Percentiles rank a stretch among this genome's conserved stretches.
phyloP scores from a whole-genome alignment of 2,888 invertebrate species.

The Saturnia japonica region DNA sequence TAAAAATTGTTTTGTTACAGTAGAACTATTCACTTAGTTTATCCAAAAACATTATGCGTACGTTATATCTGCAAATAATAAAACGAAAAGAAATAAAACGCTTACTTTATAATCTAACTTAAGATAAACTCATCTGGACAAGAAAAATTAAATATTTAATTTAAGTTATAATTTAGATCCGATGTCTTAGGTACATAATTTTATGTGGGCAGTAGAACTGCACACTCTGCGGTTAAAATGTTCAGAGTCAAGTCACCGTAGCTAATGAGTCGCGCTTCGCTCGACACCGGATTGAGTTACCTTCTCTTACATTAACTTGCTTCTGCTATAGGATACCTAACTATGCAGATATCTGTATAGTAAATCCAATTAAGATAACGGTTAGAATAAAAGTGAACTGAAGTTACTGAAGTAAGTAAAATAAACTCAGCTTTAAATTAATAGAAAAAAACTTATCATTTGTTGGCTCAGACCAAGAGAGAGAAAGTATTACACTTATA shows the following conservation, averaged over 20 bases:
- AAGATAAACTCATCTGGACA: no score
- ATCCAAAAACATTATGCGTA: no score
- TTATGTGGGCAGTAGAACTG: constrained; percentile 12
- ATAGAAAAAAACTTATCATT: neutral
- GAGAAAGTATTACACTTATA: neutral
- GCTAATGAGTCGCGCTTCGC: constrained; percentile 34
- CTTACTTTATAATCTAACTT: no score
- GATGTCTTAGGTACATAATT: neutral
- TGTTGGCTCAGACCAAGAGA: neutral
- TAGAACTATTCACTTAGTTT: no score
- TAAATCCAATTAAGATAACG: neutral
- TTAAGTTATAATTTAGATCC: neutral
- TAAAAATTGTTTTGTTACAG: no score
- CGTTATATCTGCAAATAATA: no score
- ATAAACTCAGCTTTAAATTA: neutral
- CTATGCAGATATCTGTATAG: constrained; percentile 5
- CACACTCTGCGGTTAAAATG: constrained; percentile 30
- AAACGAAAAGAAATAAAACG: no score
- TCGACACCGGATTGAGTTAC: constrained; percentile 31
- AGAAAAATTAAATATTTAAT: no score
- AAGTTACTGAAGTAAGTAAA: constrained; percentile 8
- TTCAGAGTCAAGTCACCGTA: constrained; percentile 31
- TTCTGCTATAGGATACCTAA: constrained; percentile 5
- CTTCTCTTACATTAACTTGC: constrained; percentile 20
- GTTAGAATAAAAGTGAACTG: neutral